Evolutionary conservation across 64 coral and sea anemone genomes (phyloP).

Genomic region (Anthopleura sola): DNA sequence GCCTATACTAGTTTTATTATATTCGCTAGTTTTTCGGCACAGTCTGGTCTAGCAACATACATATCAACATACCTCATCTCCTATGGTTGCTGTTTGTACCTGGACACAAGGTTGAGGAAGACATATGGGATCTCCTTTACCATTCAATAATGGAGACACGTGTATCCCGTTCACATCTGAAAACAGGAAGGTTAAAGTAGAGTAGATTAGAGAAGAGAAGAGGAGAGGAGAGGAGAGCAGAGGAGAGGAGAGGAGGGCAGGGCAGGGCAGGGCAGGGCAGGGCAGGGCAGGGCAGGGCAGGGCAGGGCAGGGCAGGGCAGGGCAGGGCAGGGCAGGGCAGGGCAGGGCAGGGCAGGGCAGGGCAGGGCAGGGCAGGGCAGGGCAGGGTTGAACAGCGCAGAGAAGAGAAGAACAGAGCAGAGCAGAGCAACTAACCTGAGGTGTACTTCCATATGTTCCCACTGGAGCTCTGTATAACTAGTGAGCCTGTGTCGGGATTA

Average conservation of each 20-base stretch:
- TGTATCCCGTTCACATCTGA: not conserved
- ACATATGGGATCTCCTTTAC: conserved; percentile 45
- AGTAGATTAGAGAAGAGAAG: no score
- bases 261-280: no score
- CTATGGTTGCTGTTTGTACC: conserved; percentile 58
- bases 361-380: no score
- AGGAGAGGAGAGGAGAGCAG: no score
- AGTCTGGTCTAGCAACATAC: no score
- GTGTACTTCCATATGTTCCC: conserved; percentile 59
- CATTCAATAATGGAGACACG: not conserved
- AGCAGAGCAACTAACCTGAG: conserved; percentile 56
- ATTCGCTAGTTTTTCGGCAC: not conserved
- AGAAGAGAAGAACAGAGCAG: no score
- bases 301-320: no score
- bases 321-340: no score
- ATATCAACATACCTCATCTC: conserved; percentile 59
- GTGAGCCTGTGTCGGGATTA: conserved; percentile 55
- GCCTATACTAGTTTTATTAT: not conserved
- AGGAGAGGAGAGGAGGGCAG: no score
- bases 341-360: no score
- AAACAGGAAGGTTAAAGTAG: not conserved
- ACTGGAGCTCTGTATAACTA: conserved; percentile 55
- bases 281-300: no score
- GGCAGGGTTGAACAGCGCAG: no score
- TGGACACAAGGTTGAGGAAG: conserved; percentile 70